Conservation (phyloP, 2,797 vertebrate species). For the Helarctos malayanus region DNA sequence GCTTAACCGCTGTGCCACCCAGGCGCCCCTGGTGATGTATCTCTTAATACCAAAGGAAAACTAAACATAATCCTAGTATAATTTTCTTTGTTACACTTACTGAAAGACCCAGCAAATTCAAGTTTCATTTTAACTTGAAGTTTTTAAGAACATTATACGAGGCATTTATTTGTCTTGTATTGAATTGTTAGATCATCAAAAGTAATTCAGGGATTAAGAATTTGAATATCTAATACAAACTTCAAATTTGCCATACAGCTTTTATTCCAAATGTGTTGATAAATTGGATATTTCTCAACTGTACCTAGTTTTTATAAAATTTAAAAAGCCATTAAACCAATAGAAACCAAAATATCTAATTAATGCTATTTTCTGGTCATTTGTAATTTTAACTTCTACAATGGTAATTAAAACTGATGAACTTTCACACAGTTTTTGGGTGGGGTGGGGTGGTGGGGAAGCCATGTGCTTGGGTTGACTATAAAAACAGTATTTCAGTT, state of each 20-base stretch:
- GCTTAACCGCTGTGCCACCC: no score
- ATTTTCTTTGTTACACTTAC: constrained; percentile 53
- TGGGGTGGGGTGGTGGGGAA: neutral
- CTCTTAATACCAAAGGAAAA: constrained; percentile 67
- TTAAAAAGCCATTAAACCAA: constrained; percentile 11
- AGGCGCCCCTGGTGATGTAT: neutral
- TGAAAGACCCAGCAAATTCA: constrained; percentile 36
- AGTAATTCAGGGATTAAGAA: constrained; percentile 38
- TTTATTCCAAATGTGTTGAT: constrained; percentile 64
- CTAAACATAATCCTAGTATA: constrained; percentile 26
- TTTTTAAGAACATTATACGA: constrained; percentile 51
- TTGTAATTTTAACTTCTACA: constrained; percentile 58
- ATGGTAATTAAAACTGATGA: constrained; percentile 6
- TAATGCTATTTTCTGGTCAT: constrained; percentile 31
- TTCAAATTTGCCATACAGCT: neutral
- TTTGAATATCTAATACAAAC: constrained; percentile 44
- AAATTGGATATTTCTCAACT: constrained; percentile 20
- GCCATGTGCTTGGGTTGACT: neutral
- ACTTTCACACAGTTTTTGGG: neutral
- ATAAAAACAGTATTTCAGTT: constrained; percentile 57
- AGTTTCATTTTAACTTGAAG: constrained; percentile 40
- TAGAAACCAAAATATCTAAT: constrained; percentile 38
- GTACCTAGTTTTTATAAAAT: constrained; percentile 8
- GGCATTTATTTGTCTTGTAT: constrained; percentile 9
- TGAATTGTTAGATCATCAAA: constrained; percentile 55